Base-by-base conservation (phyloP, 1,140 invertebrate genomes). In the Drosophila burlai region DNA sequence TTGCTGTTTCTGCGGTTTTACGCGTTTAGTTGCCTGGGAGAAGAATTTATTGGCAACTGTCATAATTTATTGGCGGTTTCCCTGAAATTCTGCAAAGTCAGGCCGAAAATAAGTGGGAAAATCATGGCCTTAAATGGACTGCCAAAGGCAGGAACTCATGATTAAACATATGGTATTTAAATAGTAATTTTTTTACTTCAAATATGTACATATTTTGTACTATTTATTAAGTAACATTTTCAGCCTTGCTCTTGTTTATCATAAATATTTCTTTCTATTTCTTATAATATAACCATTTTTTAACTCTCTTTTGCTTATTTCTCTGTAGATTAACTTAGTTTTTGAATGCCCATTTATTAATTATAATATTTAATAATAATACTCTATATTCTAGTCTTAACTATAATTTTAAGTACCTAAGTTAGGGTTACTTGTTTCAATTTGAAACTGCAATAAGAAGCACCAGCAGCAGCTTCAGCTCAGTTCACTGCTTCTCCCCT, bases 1-100 rank as follows among this genome's bases (percentile, higher is more conserved):
- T 65, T 65, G 57, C 45, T 59, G 40, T 62, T 38, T 49, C 18
- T 67, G 43, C 42, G 65, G 43, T 69, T 69, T 46, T 43, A 18
- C 21, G 52, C 15, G 34, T 5, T 34, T 54, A 49, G 31, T 24
- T 40, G 21, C 34, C 5, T 18, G 21, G 2, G 11, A 36, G 34
- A 36, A 13, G 11, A 4, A 36, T 47, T 13, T 45, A 45, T 18
- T 46, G 58, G 29, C 29, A 45, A 45, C 58, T 45, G 63, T 63
- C 59, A 16, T 34, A 36, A 46, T 36, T 46, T 66, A 66, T 63
- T 18, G 40, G 43, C 43, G 18, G 31, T n/a, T 38, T 38, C 0
- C n/a, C 15, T n/a, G 15, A 57, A 55, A n/a, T n/a, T 57, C 3
- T 24, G 52, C 18, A 16, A 7, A 55, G 52, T 36, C 15, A 34